phyloP scores from a whole-genome alignment of 2,888 invertebrate genomes.

The Ectemnius lituratus region DNA sequence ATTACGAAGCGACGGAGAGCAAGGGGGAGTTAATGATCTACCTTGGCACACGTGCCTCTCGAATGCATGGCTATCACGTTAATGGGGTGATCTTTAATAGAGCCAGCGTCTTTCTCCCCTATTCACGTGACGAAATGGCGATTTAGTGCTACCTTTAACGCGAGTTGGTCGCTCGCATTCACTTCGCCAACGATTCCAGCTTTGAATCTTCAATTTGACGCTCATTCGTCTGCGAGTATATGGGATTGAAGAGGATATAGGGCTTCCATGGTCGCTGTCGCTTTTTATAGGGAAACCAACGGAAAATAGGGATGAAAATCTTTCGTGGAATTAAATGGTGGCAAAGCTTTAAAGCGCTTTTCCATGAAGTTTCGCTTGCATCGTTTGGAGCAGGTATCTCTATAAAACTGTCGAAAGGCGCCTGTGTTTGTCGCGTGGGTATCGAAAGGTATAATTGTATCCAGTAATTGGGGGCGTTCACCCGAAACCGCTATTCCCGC shows the following conservation, averaged over 20 bases:
- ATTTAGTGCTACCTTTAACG: slow-evolving; percentile 45
- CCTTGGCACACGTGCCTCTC: slow-evolving; percentile 33
- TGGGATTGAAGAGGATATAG: background rate
- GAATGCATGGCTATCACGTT: slow-evolving; percentile 30
- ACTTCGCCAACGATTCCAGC: background rate
- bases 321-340: too few relatives aligned
- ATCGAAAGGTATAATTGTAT: too few relatives aligned
- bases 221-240: background rate
- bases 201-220: slow-evolving; percentile 19
- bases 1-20: slow-evolving; percentile 38
- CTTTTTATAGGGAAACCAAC: too few relatives aligned
- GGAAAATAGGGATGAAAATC: too few relatives aligned
- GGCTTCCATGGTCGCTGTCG: too few relatives aligned
- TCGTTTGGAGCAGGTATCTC: too few relatives aligned
- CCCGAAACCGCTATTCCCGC: too few relatives aligned
- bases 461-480: too few relatives aligned
- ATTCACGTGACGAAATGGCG: slow-evolving; percentile 51
- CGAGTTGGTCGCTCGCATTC: background rate
- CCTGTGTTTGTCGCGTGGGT: too few relatives aligned
- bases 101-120: slow-evolving; percentile 25
- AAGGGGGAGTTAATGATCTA: slow-evolving; percentile 53
- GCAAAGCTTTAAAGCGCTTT: too few relatives aligned
- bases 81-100: slow-evolving; percentile 45
- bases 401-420: too few relatives aligned
- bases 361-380: too few relatives aligned